These are phyloP conservation scores for Horisme vitalbata DNA, from an alignment of 2,888 invertebrate species.

Conservation along the genomic window DNA sequence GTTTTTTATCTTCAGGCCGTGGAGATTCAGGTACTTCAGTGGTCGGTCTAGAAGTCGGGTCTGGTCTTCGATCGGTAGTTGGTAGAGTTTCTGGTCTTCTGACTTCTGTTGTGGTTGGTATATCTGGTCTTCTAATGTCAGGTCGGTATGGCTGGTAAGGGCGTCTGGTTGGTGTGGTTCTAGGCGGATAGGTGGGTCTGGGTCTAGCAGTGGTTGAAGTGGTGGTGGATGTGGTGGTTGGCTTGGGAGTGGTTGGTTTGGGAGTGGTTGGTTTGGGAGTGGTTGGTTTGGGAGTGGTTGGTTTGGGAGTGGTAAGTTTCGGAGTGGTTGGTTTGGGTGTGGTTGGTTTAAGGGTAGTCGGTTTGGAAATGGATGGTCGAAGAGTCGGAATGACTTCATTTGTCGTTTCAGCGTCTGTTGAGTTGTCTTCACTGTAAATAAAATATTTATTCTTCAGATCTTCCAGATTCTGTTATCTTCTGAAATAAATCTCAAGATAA, in stretches of 20 bases:
- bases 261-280: conserved; percentile 23
- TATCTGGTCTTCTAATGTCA: too few species aligned
- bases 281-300: conserved; percentile 20
- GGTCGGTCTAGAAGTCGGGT: conserved; percentile 14
- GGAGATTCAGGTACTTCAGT: too few species aligned
- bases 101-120: conserved; percentile 30
- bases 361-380: conserved; percentile 17
- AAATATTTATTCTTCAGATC: too few species aligned
- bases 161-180: conserved; percentile 30
- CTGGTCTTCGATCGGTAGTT: conserved; percentile 15
- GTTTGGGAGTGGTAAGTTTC: conserved; percentile 16
- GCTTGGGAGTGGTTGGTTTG: conserved; percentile 27
- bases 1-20: conserved; percentile 11
- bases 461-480: too few species aligned
- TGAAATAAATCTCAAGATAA: too few species aligned
- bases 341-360: conserved; percentile 10
- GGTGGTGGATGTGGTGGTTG: conserved; percentile 18
- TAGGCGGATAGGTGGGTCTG: conserved; percentile 27
- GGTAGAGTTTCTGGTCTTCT: conserved; percentile 5
- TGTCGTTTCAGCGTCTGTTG: conserved; percentile 31
- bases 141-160: conserved; percentile 32
- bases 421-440: conserved; percentile 51
- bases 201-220: too few species aligned
- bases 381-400: conserved; percentile 13
- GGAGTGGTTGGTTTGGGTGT: conserved; percentile 17